These are phyloP conservation scores for Rotaria magnacalcarata DNA, from an alignment of 2,888 invertebrate genomes.

Conservation along the genomic window DNA sequence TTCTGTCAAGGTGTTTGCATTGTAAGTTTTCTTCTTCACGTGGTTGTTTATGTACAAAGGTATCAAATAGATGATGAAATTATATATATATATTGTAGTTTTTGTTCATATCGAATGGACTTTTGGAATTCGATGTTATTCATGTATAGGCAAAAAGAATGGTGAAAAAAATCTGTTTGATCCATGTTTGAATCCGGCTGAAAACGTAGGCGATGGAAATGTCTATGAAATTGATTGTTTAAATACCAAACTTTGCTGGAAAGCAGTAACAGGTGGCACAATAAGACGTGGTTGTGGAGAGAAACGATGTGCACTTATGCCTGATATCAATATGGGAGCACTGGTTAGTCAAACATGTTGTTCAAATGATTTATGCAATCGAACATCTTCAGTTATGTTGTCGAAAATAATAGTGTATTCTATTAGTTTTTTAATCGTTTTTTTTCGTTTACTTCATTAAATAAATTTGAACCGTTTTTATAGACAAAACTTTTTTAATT, in stretches of 20 bases:
- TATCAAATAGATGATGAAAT: not conserved
- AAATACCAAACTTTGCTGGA: slow-evolving; percentile 29
- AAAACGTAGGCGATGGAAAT: not conserved
- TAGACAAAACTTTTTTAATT: not conserved
- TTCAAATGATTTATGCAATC: slow-evolving; percentile 28
- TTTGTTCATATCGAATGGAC: not conserved
- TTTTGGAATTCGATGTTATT: slow-evolving; percentile 4
- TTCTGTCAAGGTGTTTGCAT: not conserved
- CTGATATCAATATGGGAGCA: slow-evolving; percentile 7
- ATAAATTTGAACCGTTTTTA: not conserved
- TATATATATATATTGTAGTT: not conserved
- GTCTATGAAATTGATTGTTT: not conserved
- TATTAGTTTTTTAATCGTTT: not conserved
- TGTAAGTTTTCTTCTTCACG: not conserved
- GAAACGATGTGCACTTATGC: slow-evolving; percentile 30
- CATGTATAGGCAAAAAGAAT: not conserved
- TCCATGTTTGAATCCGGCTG: slow-evolving; percentile 5
- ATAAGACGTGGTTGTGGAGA: slow-evolving; percentile 34
- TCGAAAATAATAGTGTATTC: not conserved
- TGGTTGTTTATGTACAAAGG: not conserved
- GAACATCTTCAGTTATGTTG: not conserved
- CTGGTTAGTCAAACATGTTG: slow-evolving; percentile 11
- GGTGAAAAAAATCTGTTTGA: not conserved
- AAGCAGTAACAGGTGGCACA: not conserved
- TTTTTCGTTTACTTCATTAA: not conserved